A percentile compares a stretch with the other conserved stretches of the same genome.
Conservation (phyloP, 2,113 vertebrate species). For the Falco punctatus region DNA sequence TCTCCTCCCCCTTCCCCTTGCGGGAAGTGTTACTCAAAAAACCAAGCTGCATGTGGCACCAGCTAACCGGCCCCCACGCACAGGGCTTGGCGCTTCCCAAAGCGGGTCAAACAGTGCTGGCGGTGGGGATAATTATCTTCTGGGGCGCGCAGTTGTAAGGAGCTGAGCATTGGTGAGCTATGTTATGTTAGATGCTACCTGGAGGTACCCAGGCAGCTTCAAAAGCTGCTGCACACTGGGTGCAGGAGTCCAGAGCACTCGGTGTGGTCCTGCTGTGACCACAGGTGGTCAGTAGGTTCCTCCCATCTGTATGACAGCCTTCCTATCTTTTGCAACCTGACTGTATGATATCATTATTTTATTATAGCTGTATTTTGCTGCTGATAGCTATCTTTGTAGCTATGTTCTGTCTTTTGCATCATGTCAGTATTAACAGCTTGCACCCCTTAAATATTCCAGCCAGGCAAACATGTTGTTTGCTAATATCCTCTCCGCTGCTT, state of each 20-base stretch:
- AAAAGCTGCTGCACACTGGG: fast-evolving
- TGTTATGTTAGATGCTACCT: fast-evolving
- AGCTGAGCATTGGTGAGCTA: background rate
- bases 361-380: background rate
- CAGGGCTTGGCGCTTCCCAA: background rate
- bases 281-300: background rate
- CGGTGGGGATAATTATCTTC: fast-evolving
- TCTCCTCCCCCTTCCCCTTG: background rate
- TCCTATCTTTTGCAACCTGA: background rate
- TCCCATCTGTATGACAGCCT: background rate
- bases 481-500: background rate
- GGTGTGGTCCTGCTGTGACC: background rate
- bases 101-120: too few relatives aligned
- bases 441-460: background rate
- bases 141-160: background rate
- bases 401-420: background rate
- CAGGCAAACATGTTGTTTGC: background rate
- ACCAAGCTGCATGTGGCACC: background rate
- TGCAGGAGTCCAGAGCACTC: background rate
- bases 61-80: fast-evolving
- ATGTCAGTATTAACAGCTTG: background rate
- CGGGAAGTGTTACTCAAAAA: background rate
- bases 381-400: background rate
- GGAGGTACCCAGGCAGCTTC: background rate
- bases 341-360: background rate